phyloP scores from a whole-genome alignment of 1,140 invertebrate genomes.

The Proctacanthus coquilletti region DNA sequence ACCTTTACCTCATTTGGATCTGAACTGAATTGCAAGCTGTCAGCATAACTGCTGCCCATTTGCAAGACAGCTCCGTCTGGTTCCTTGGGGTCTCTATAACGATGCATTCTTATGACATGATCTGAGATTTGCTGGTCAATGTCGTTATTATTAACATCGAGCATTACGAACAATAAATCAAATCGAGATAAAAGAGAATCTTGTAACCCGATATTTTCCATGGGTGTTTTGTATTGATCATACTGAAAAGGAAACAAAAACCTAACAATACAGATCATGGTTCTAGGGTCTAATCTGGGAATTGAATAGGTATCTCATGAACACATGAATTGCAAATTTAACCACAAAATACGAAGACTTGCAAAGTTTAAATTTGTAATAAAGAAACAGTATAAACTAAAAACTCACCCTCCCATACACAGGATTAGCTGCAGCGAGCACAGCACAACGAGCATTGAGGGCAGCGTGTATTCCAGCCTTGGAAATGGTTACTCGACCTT shows the following conservation, averaged over 20 bases:
- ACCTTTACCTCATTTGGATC: constrained; percentile 45
- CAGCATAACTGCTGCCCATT: constrained; percentile 54
- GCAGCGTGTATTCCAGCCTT: constrained; percentile 98
- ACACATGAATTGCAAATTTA: no score
- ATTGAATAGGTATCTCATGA: no score
- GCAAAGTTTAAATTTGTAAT: not conserved
- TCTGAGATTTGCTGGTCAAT: constrained; percentile 85
- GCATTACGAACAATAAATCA: constrained; percentile 94
- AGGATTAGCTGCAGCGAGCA: constrained; percentile 98
- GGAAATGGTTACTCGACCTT: constrained; percentile 89
- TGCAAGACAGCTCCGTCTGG: constrained; percentile 88
- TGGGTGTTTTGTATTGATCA: constrained; percentile 96
- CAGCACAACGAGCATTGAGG: constrained; percentile 94
- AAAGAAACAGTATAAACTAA: not conserved
- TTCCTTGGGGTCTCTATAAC: constrained; percentile 80
- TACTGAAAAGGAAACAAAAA: constrained; percentile 48
- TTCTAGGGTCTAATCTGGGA: not conserved
- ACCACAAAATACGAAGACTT: no score
- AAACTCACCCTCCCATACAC: constrained; percentile 81
- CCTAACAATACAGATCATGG: not conserved
- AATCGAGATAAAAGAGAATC: constrained; percentile 98
- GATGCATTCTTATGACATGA: constrained; percentile 94
- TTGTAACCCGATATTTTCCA: constrained; percentile 98
- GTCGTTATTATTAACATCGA: constrained; percentile 84
- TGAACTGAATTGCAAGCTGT: constrained; percentile 62